Conservation (phyloP, 2,888 invertebrate genomes). For the Plebejus melissa region DNA sequence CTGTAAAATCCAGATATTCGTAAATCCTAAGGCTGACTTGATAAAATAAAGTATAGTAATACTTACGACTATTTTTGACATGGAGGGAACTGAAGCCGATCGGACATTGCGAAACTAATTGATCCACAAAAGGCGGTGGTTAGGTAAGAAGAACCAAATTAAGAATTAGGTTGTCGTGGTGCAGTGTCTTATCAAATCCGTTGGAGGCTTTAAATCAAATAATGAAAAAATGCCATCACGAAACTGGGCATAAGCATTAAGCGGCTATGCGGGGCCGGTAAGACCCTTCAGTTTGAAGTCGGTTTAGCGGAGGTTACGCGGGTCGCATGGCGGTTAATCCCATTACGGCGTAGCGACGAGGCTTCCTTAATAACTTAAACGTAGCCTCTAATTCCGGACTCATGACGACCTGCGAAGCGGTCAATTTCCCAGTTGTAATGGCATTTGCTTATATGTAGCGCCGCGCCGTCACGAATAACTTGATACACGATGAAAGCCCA, state of each 20-base stretch:
- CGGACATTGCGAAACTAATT: not conserved
- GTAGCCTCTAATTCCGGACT: slow-evolving; percentile 52
- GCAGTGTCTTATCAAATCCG: not conserved
- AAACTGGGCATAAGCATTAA: slow-evolving; percentile 31
- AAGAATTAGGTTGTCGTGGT: not conserved
- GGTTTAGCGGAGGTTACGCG: slow-evolving; percentile 38
- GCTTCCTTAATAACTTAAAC: slow-evolving; percentile 70
- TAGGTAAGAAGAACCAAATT: too few relatives aligned
- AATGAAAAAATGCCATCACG: not conserved
- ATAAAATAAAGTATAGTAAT: too few relatives aligned
- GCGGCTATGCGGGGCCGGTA: slow-evolving; percentile 34
- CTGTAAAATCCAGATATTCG: not conserved
- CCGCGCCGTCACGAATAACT: not conserved
- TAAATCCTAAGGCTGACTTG: not conserved
- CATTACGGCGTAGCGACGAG: slow-evolving; percentile 61
- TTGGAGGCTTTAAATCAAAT: not conserved
- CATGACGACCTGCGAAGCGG: slow-evolving; percentile 45
- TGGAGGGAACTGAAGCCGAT: not conserved
- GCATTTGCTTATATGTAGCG: not conserved
- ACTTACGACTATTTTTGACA: not conserved
- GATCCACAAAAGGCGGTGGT: too few relatives aligned
- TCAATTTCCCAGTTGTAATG: slow-evolving; percentile 52
- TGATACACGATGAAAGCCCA: not conserved
- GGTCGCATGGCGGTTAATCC: slow-evolving; percentile 57
- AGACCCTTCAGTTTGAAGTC: slow-evolving; percentile 34